Evolutionary conservation across 2,113 vertebrate genomes (phyloP), one percentile per base, ranked within the genome.

Genomic region (Ptychochromis oligacanthus): DNA sequence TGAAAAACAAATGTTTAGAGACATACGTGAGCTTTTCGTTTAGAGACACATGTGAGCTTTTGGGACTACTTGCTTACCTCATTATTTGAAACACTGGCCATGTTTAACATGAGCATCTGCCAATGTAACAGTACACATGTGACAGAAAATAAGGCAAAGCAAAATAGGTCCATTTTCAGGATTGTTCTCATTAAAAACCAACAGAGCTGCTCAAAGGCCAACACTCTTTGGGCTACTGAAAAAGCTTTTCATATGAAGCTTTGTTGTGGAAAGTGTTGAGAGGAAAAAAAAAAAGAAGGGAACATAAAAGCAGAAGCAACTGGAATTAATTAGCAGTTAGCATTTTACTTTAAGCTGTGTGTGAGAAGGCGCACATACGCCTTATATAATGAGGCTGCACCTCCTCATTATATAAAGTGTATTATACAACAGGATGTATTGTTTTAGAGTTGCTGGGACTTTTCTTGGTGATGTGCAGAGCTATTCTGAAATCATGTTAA

Each of bases 231-330:
- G 65, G 65, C 43, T 52, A 31, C 24, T 54, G 67, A 49, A 72
- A 3, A 72, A 72, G 43, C 67, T 72, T 72, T 72, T 34, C 1
- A 72, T 2, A 28, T 14, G 26, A 54, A 72, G 67, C 67, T 72
- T 72, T 72, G 67, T 54, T 54, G 67, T 54, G 46, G 34, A 72
- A 72, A n/a, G 43, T 49, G 43, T 52, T 1, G 17, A 49, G 43
- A 72, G 52, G 31, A 72, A 72, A 72, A 72, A 72, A 52, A 72
- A 72, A 72, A 72, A 72, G 65, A 20, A 72, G 52, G 43, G 31
- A 72, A 54, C 67, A 54, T 54, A 54, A 54, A 72, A 72, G 67
- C 67, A 72, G 67, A 54, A 52, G 67, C 67, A 54, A 49, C 31
- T 54, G 46, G 67, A 54, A 72, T 72, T 72, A 72, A 72, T 72